A percentile compares a stretch with the other conserved stretches of the same genome.
Conservation (phyloP, 1,140 invertebrate genomes). For the Pectinophora gossypiella region DNA sequence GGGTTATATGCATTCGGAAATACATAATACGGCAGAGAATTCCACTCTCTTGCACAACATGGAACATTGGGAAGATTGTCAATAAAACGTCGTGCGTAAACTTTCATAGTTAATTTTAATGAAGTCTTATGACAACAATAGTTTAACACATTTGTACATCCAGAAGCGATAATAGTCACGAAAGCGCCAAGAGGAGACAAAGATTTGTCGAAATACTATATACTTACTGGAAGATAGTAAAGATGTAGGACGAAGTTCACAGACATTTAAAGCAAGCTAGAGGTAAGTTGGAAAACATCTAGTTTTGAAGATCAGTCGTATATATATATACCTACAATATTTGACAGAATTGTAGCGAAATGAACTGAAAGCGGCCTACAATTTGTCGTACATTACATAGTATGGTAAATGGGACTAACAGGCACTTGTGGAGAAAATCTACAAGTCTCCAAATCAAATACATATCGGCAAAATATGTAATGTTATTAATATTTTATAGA, state of each 20-base stretch:
- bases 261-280: conserved; percentile 19
- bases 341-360: too few species aligned
- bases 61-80: not conserved
- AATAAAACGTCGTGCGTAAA: not conserved
- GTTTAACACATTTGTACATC: conserved; percentile 24
- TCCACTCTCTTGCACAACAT: too few species aligned
- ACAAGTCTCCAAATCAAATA: too few species aligned
- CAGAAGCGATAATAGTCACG: conserved; percentile 24
- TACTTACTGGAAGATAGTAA: not conserved
- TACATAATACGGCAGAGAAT: too few species aligned
- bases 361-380: too few species aligned
- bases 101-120: conserved; percentile 22
- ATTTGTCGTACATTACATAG: too few species aligned
- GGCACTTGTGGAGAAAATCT: too few species aligned
- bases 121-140: conserved; percentile 23
- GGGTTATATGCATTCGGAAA: too few species aligned
- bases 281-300: conserved; percentile 20
- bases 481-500: too few species aligned
- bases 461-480: too few species aligned
- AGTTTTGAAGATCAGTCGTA: conserved; percentile 39
- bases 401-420: too few species aligned
- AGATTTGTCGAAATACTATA: conserved; percentile 10
- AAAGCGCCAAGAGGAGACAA: conserved; percentile 24
- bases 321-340: too few species aligned
- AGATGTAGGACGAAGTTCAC: conserved; percentile 7